Conservation (phyloP, 1,140 invertebrate species). For the Leptonema lineaticorne region DNA sequence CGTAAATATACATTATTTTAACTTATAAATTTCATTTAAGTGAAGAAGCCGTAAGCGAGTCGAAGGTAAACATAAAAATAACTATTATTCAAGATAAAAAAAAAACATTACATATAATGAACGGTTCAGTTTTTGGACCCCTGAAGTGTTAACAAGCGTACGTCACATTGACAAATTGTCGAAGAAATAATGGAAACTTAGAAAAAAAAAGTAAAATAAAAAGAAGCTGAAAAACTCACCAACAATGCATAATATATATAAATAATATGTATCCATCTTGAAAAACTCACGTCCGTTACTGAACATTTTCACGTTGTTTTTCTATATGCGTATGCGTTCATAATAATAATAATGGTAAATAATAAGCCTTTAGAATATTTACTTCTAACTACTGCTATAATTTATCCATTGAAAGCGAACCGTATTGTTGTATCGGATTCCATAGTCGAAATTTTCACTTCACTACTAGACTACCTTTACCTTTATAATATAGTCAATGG, state of each 20-base stretch:
- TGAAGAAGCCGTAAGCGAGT: not conserved
- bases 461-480: not conserved
- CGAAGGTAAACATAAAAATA: conserved; percentile 9
- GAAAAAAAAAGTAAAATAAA: too few relatives aligned
- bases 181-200: not conserved
- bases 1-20: too few relatives aligned
- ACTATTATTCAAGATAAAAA: not conserved
- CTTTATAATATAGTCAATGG: not conserved
- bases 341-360: too few relatives aligned
- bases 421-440: conserved; percentile 8
- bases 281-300: not conserved
- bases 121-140: conserved; percentile 24
- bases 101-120: conserved; percentile 17
- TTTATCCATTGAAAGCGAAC: conserved; percentile 26
- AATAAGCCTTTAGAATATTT: conserved; percentile 8
- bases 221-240: too few relatives aligned
- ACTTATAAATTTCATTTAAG: too few relatives aligned
- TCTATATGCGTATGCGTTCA: conserved; percentile 3
- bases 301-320: conserved; percentile 26
- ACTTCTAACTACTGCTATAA: conserved; percentile 29
- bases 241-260: too few relatives aligned
- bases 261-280: conserved; percentile 12
- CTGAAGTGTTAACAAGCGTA: conserved; percentile 28
- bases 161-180: conserved; percentile 26
- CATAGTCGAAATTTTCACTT: not conserved